phyloP scores from a whole-genome alignment of 2,113 vertebrate species.

The Trematocara stigmaticum region DNA sequence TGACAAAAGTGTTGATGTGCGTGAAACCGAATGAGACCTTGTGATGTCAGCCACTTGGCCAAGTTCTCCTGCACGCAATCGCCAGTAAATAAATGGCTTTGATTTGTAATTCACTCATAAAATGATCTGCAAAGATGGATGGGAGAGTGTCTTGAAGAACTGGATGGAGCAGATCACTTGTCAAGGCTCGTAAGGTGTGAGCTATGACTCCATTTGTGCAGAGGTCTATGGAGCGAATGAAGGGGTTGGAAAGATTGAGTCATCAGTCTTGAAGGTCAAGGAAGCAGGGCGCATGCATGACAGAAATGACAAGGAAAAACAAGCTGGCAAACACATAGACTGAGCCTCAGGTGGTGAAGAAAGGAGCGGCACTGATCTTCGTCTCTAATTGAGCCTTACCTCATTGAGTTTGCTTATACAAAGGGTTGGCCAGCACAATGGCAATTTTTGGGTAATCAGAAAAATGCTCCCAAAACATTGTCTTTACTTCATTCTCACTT shows the following conservation, averaged over 20 bases:
- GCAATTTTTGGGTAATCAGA: background rate
- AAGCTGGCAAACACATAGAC: background rate
- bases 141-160: background rate
- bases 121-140: background rate
- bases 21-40: background rate
- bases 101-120: background rate
- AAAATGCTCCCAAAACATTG: background rate
- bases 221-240: constrained; percentile 27
- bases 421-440: background rate
- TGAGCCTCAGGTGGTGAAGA: background rate
- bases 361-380: background rate
- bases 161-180: background rate
- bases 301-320: background rate
- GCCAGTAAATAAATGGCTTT: background rate
- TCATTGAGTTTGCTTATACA: background rate
- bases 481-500: background rate
- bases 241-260: background rate
- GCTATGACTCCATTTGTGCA: constrained; percentile 38
- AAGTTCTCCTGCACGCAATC: background rate
- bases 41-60: background rate
- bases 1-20: background rate
- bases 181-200: constrained; percentile 42
- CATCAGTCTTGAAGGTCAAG: constrained; percentile 27
- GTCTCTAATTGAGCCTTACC: background rate
- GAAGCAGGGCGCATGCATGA: background rate